phyloP scores from a whole-genome alignment of 2,888 invertebrate genomes.

The Lucinisca nassula region DNA sequence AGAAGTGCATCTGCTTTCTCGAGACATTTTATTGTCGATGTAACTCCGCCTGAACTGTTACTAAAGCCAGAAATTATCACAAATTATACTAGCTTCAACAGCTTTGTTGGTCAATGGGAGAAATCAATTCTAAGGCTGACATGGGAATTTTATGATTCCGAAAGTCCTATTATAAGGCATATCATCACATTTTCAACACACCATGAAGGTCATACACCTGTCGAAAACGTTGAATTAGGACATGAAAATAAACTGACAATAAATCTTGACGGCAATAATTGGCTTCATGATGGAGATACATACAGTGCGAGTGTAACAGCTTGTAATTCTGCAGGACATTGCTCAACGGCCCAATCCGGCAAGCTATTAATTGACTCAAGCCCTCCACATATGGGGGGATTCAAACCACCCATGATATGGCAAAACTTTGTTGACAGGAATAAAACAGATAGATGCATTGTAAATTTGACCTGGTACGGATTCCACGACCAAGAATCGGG shows the following conservation, averaged over 20 bases:
- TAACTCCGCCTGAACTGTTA: conserved; percentile 5
- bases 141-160: conserved; percentile 59
- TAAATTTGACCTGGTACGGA: conserved; percentile 68
- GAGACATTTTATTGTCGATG: conserved; percentile 25
- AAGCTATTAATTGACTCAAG: conserved; percentile 69
- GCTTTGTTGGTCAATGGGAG: conserved; percentile 48
- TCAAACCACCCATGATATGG: conserved; percentile 60
- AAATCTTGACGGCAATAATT: conserved; percentile 31
- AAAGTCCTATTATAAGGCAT: conserved; percentile 62
- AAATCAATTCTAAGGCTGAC: conserved; percentile 43
- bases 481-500: conserved; percentile 69
- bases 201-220: conserved; percentile 52
- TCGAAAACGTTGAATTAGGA: conserved; percentile 50
- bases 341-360: conserved; percentile 53
- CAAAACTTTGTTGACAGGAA: not conserved
- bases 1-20: conserved; percentile 26
- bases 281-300: conserved; percentile 59
- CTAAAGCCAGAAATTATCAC: conserved; percentile 9
- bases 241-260: conserved; percentile 48
- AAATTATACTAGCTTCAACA: not conserved
- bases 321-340: conserved; percentile 68
- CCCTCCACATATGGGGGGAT: conserved; percentile 73
- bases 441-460: not conserved
- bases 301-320: conserved; percentile 61
- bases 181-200: conserved; percentile 46